Evolutionary conservation across 2,113 vertebrate genomes (phyloP), one percentile per base, ranked within the genome.

Genomic region (Phycodurus eques): DNA sequence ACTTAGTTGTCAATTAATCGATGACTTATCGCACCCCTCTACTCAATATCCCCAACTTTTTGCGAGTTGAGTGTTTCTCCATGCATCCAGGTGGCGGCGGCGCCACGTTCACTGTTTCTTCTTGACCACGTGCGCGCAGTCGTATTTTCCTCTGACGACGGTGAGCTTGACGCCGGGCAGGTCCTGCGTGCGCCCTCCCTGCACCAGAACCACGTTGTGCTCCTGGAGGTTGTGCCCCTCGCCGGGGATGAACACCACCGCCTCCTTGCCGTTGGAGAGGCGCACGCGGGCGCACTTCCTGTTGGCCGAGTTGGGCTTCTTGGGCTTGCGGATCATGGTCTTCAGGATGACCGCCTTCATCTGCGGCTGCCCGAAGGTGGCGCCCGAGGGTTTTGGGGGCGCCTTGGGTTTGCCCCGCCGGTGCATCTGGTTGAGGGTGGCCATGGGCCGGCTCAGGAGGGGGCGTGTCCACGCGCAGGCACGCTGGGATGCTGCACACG

Each of bases 231-330:
- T 95, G 92, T 98, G 97, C 6, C 97, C 97, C 73, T 98, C 97
- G 0, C 97, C 95, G 0, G 96, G 97, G 61, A 98, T 94, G 79
- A 94, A 98, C 70, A 81, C 94, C 2, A 96, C 86, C 0, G 80
- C 95, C 80, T 98, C 96, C 0, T 84, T 92, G n/a, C 97, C 96
- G 0, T 91, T 94, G 78, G 95, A 96, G 9, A 98, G 93, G 0
- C 95, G 92, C 22, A 98, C 94, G 0, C 93, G 92, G 1, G 92
- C 95, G 8, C 97, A 98, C 69, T 96, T 98, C 20, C 95, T 93
- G 89, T 98, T 98, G 8, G 97, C 96, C 0, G 96, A 98, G 91
- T 98, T 98, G 53, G 97, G 97, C 47, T 98, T 98, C 87, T 98
- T 98, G 60, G 97, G 97, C 20, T 98, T 98, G 0, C 95, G 93